These are phyloP conservation scores for Hydropotes inermis DNA, from an alignment of 2,113 vertebrate genomes.

Conservation along the genomic window DNA sequence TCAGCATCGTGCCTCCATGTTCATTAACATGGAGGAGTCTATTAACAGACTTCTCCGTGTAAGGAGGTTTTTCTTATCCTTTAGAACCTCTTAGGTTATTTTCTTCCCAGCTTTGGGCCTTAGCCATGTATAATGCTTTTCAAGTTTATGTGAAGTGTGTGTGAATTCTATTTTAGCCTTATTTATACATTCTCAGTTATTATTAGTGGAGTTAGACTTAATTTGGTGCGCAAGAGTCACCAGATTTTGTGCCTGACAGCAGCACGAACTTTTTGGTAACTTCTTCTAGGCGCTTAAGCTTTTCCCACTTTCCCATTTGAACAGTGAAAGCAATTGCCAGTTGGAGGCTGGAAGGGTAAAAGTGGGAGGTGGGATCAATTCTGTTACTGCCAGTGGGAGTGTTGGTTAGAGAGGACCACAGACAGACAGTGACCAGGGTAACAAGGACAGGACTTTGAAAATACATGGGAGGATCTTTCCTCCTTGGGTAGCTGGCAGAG, in stretches of 20 bases:
- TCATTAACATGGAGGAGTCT: no score
- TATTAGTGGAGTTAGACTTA: background rate
- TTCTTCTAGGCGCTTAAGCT: background rate
- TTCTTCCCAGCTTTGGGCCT: conserved; percentile 1
- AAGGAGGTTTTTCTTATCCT: background rate
- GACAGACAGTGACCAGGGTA: background rate
- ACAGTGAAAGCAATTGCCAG: background rate
- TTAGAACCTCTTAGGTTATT: background rate
- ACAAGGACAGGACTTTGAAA: background rate
- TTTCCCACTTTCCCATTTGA: background rate
- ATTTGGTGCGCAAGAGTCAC: background rate
- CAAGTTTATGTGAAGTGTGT: background rate
- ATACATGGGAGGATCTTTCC: background rate
- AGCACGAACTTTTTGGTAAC: background rate
- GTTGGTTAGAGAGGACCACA: conserved; percentile 19
- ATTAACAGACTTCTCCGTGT: accelerated
- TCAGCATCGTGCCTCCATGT: background rate
- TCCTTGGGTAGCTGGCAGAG: background rate
- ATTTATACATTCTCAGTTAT: conserved; percentile 35
- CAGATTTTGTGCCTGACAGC: background rate
- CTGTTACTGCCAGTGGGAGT: background rate
- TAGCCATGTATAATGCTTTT: background rate
- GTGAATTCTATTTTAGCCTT: conserved; percentile 23
- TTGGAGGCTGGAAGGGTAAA: background rate
- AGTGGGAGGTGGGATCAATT: no score